Base-by-base conservation (phyloP, 2,797 vertebrate genomes). In the Basileuterus tristriatus region DNA sequence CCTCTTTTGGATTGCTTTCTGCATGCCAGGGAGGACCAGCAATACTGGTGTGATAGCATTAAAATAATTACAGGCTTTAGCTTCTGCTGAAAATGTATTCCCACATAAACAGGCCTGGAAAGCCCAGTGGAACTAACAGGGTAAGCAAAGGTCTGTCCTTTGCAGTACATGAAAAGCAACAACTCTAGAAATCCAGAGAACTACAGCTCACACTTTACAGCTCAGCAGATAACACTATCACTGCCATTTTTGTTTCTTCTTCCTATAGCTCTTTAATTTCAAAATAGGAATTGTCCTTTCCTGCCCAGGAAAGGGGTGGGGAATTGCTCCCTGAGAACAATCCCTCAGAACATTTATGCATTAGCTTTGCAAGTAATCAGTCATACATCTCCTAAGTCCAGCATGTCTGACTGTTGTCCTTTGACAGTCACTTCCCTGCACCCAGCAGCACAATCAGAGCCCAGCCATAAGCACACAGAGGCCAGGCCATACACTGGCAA, bases 381-480 rank as follows among this genome's bases (percentile, higher is more conserved):
- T n/a, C 55, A 43, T 22, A 43, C 8, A 47, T 12, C 15, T 24
- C 13, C 24, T 4, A 22, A 30, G 46, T 49, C 10, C 75, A 53
- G 29, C 10, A 2, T 3, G 34, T 68, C 37, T 34, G 21, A 29
- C 30, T 17, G 22, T 2, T n/a, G 56, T 26, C 34, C 59, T 56
- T 75, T 22, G 29, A 12, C 29, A 68, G 43, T 9, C 4, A 1
- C 27, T 55, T 15, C n/a, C 56, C 36, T 15, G 49, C 63, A 43
- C 21, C 15, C 43, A 19, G 50, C 50, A 68, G n/a, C 17, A 2
- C 6, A 21, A 36, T 23, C 53, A 20, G 56, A 56, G 62, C 23
- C 62, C 0, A 0, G 22, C 20, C 41, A 23, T 3, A 29, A 5
- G 34, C 49, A 64, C 41, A 30, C 9, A 36, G 29, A 34, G 72